Evolutionary conservation across 1,140 invertebrate genomes (phyloP).

Genomic region (Drosophila obscura): DNA sequence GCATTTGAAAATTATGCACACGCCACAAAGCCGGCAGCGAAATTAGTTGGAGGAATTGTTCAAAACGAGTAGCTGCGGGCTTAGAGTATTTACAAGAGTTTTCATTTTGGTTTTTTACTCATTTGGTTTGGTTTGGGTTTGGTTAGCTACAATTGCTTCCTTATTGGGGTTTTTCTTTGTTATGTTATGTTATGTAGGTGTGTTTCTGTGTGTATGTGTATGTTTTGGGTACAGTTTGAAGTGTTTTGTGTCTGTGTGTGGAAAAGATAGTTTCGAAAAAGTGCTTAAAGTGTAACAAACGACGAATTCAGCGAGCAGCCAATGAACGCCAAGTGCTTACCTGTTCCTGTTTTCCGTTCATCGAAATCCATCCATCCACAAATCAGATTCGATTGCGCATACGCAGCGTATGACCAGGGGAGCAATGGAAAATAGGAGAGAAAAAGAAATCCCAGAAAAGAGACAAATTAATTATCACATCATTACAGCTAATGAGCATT

Average conservation of each 20-base stretch:
- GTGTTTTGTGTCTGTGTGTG: slow-evolving; percentile 27
- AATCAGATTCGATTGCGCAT: slow-evolving; percentile 45
- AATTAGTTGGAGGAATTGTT: slow-evolving; percentile 47
- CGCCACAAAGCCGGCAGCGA: slow-evolving; percentile 40
- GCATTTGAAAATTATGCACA: slow-evolving; percentile 55
- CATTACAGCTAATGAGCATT: slow-evolving; percentile 30
- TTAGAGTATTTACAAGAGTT: slow-evolving; percentile 72
- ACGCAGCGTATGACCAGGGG: slow-evolving; percentile 31
- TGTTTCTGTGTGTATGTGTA: slow-evolving; percentile 31
- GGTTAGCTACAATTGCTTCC: slow-evolving; percentile 61
- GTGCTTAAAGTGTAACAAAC: slow-evolving; percentile 78
- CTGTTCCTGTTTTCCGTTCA: slow-evolving; percentile 67
- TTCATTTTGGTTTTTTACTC: slow-evolving; percentile 14
- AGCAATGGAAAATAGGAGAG: slow-evolving; percentile 8
- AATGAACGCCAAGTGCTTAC: slow-evolving; percentile 65
- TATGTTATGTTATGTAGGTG: slow-evolving; percentile 49
- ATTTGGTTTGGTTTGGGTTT: slow-evolving; percentile 18
- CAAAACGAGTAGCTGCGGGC: slow-evolving; percentile 53
- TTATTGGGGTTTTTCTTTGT: slow-evolving; percentile 61
- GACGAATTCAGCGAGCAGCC: slow-evolving; percentile 54
- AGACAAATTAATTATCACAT: slow-evolving; percentile 48
- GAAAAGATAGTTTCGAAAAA: slow-evolving; percentile 78
- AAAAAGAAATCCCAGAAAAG: slow-evolving; percentile 25
- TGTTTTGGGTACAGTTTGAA: slow-evolving; percentile 7
- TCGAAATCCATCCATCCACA: slow-evolving; percentile 10